Base-by-base conservation (phyloP, 1,140 invertebrate genomes). In the Pseudomyrmex pallidus region DNA sequence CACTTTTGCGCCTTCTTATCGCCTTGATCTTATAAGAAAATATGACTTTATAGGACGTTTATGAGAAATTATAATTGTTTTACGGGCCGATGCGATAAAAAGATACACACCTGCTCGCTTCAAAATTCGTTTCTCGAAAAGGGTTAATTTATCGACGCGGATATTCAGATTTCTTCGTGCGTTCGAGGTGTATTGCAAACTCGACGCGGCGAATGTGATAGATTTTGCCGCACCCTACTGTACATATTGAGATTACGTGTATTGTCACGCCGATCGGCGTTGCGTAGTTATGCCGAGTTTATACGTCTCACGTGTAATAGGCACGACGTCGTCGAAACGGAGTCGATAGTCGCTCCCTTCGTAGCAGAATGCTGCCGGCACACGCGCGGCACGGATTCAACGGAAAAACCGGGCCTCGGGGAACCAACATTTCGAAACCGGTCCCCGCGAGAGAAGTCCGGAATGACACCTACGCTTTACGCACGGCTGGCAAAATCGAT, bases 381-480 rank as follows among this genome's bases (percentile, higher is more conserved):
- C 70, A 74, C 59, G 78, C 70, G 78, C 25, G 67, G 46, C 50
- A 56, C 46, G 76, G 44, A 74, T 74, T 56, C 54, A 52, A 52
- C 76, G 46, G 35, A 66, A 46, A 84, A 78, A 86, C 56, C 63
- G 61, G 35, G 52, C 61, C 61, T 15, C 72, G 52, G 67, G 74
- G 35, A 52, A 57, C 25, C 74, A 68, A 85, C 63, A 84, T 88
- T 86, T 89, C 76, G 73, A 89, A 89, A 89, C 85, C 87, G 87
- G 87, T 89, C 77, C 72, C 46, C 46, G 52, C 50, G 35, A 57
- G n/a, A 59, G 22, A 82, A 48, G 50, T 86, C 84, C 63, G 87
- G 80, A 86, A 88, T 76, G 56, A 86, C 87, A 84, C 87, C 83
- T 77, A 89, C 82, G 76, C 87, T 25, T 78, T 74, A 77, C 64